Evolutionary conservation across 2,888 invertebrate genomes (phyloP), one percentile per base, ranked within the genome.

Genomic region (Kuschelorhynchus macadamiae): DNA sequence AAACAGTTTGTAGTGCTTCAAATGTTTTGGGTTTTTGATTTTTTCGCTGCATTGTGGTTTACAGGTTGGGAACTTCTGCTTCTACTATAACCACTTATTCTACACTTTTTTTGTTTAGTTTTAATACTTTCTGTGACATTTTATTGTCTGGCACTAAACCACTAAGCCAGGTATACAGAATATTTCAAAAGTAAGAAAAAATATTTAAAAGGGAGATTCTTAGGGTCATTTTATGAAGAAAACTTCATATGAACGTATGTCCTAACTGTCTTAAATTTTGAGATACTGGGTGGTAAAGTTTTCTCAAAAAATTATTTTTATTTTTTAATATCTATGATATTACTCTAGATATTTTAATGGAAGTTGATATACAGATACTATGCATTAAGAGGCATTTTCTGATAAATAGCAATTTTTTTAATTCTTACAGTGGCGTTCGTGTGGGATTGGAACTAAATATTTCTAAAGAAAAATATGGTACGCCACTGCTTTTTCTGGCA

Each of bases 361-460:
- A 81, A 84, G 5, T 75, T 78, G 32, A 85, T 83, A 66, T 12
- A 71, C 70, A 39, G 76, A 70, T 57, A 57, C 64, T 16, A 57
- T 62, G 16, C 44, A 4, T 44, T n/a, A n/a, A n/a, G n/a, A n/a
- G 17, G 16, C 44, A 44, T 44, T 44, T 18, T 44, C 18, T 44
- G 44, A 44, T 14, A 16, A 5, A n/a, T 11, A 44, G 4, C 11
- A 44, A 14, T 44, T 44, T 44, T 32, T 68, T 71, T 44, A 44
- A 8, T 44, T 18, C 11, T 14, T 14, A 7, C 44, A 44, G 44
- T 44, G 44, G 11, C 44, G 44, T 44, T 18, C 44, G 3, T 44
- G 16, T 11, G 18, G 18, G 44, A 11, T 44, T 44, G 5, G 18
- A 18, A 17, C 11, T 44, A 4, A 14, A 44, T 44, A 44, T 44